Evolutionary conservation across 2,113 vertebrate genomes (phyloP).

Genomic region (Nannobrachium achirus): DNA sequence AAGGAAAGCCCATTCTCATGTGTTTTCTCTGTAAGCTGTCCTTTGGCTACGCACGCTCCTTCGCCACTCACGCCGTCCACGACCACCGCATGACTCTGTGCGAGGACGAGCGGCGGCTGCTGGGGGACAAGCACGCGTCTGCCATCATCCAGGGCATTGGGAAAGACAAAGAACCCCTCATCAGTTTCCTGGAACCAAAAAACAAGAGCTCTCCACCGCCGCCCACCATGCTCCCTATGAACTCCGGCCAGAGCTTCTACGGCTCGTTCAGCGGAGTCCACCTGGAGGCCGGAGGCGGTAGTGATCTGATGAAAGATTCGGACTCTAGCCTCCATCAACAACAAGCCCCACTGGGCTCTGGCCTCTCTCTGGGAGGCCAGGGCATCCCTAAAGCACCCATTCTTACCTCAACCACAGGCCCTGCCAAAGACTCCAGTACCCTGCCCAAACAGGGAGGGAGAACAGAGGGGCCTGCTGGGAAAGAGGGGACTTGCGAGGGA

Average conservation of each 20-base stretch:
- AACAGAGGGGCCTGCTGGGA: constrained; percentile 80
- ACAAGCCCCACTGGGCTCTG: constrained; percentile 76
- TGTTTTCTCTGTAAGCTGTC: constrained; percentile 99
- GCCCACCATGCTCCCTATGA: constrained; percentile 90
- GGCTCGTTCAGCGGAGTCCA: constrained; percentile 98
- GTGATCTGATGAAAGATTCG: constrained; percentile 80
- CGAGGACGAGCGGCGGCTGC: constrained; percentile 95
- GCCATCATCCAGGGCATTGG: constrained; percentile 99
- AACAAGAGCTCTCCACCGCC: constrained; percentile 93
- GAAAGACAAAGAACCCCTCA: constrained; percentile 99
- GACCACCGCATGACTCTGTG: constrained; percentile 98
- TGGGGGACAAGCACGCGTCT: constrained; percentile 98
- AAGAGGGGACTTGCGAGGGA: constrained; percentile 82
- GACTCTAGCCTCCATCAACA: constrained; percentile 78
- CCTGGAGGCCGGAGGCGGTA: constrained; percentile 87
- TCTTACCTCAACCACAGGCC: constrained; percentile 94
- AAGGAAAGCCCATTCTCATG: constrained; percentile 99
- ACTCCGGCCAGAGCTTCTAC: constrained; percentile 97
- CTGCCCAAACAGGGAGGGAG: constrained; percentile 80
- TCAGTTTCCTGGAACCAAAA: constrained; percentile 99
- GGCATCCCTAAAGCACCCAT: constrained; percentile 84
- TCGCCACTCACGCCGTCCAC: constrained; percentile 97
- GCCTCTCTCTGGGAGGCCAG: constrained; percentile 91
- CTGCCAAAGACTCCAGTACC: constrained; percentile 89
- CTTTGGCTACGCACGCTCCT: constrained; percentile 97